phyloP scores from a whole-genome alignment of 1,140 invertebrate genomes.

The Sinella curviseta region DNA sequence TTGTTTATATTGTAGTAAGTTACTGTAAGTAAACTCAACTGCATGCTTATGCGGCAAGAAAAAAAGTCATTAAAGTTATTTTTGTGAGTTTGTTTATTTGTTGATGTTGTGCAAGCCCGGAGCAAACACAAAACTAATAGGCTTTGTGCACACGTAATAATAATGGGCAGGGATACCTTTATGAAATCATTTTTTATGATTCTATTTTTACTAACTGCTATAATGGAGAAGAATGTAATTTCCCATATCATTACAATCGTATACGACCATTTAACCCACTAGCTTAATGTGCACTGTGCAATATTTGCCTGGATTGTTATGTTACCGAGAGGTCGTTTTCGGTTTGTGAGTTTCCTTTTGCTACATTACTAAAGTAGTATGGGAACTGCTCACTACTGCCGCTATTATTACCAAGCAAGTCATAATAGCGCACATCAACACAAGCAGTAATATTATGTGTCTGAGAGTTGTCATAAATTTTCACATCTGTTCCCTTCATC shows the following conservation, averaged over 20 bases:
- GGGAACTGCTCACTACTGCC: background rate
- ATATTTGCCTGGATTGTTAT: too few relatives aligned
- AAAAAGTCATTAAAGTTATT: too few relatives aligned
- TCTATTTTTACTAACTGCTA: background rate
- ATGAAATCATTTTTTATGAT: background rate
- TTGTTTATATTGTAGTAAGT: too few relatives aligned
- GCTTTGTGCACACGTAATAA: too few relatives aligned
- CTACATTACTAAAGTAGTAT: background rate
- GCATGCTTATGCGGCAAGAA: too few relatives aligned
- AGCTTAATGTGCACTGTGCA: background rate
- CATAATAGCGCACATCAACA: background rate
- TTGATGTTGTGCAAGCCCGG: too few relatives aligned
- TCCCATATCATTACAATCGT: background rate
- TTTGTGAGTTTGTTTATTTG: too few relatives aligned
- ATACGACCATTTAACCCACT: background rate
- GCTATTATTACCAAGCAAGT: background rate
- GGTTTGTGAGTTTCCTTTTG: background rate
- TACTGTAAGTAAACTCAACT: too few relatives aligned
- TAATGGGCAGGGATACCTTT: background rate
- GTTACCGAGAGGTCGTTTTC: too few relatives aligned
- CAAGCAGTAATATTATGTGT: background rate
- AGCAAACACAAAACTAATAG: too few relatives aligned
- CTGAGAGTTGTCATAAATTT: slow-evolving; percentile 29
- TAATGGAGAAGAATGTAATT: background rate
- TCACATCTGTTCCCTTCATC: slow-evolving; percentile 35